A percentile compares a stretch with the other conserved stretches of the same genome.
Conservation (phyloP, 2,797 vertebrate genomes). For the Tadarida brasiliensis region DNA sequence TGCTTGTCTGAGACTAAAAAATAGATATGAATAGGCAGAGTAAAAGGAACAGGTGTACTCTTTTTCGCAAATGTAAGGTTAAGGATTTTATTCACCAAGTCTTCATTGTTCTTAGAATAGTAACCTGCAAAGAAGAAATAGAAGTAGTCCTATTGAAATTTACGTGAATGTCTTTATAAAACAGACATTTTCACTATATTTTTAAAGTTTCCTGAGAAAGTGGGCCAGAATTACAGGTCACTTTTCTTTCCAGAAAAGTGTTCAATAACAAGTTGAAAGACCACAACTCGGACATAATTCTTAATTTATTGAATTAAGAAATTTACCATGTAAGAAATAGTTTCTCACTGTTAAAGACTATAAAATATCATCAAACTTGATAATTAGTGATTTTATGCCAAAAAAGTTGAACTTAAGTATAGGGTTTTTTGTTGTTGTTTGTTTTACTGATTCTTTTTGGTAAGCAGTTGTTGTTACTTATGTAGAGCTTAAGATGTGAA, state of each 20-base stretch:
- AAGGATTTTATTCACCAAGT: slow-evolving; percentile 5
- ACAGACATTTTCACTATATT: not conserved
- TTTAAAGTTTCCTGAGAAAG: slow-evolving; percentile 35
- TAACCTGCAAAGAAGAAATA: not conserved
- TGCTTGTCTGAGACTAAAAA: slow-evolving; percentile 39
- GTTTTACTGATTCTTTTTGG: slow-evolving; percentile 46
- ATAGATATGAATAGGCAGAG: not conserved
- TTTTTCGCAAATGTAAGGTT: slow-evolving; percentile 3
- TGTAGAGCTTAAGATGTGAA: slow-evolving; percentile 94
- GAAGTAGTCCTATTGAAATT: slow-evolving; percentile 24
- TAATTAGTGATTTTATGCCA: slow-evolving; percentile 47
- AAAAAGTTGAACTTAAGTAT: not conserved
- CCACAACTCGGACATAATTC: not conserved
- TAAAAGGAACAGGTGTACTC: not conserved
- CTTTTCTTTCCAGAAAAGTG: not conserved
- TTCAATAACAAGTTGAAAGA: slow-evolving; percentile 31
- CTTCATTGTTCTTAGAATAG: not conserved
- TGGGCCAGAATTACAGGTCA: not conserved
- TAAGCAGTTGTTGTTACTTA: slow-evolving; percentile 69
- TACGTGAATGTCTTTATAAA: not conserved
- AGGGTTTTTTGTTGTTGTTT: slow-evolving; percentile 42
- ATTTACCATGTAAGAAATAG: not conserved
- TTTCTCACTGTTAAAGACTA: slow-evolving; percentile 9
- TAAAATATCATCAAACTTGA: slow-evolving; percentile 24
- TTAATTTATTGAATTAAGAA: slow-evolving; percentile 27